Evolutionary conservation across 2,113 vertebrate genomes (phyloP).

Genomic region (Mirza zaza): DNA sequence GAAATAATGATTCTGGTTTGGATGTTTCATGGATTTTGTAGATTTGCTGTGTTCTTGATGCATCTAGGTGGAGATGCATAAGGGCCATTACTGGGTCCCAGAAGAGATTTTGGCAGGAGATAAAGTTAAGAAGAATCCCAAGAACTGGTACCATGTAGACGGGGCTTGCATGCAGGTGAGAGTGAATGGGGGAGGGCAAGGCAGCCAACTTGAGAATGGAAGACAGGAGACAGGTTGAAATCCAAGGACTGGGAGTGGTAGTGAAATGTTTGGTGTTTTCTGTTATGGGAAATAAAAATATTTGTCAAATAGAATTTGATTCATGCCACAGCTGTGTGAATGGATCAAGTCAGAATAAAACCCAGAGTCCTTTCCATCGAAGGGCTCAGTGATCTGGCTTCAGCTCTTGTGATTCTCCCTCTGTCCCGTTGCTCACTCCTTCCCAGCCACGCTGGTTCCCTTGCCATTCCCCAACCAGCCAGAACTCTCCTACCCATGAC

Average conservation of each 20-base stretch:
- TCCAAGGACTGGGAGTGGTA: rapidly evolving
- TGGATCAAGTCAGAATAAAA: neutral
- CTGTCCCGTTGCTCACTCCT: rapidly evolving
- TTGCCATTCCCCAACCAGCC: rapidly evolving
- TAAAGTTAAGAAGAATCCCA: neutral
- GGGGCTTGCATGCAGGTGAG: neutral
- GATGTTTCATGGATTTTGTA: neutral
- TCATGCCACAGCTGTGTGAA: neutral
- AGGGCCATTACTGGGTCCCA: neutral
- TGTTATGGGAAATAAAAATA: neutral
- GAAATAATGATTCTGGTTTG: neutral
- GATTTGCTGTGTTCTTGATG: neutral
- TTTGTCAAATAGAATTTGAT: neutral
- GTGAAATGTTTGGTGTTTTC: neutral
- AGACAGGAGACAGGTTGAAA: neutral
- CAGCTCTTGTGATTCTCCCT: neutral
- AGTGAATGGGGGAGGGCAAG: rapidly evolving
- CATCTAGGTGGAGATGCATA: neutral
- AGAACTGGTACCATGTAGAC: neutral
- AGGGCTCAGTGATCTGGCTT: neutral
- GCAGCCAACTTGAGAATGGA: neutral
- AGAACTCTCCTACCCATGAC: neutral
- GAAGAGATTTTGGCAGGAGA: neutral
- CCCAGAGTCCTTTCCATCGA: no score
- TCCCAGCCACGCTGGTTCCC: neutral